A percentile compares a stretch with the other conserved stretches of the same genome.
Conservation (phyloP, 2,797 vertebrate species). For the Lates japonicus region DNA sequence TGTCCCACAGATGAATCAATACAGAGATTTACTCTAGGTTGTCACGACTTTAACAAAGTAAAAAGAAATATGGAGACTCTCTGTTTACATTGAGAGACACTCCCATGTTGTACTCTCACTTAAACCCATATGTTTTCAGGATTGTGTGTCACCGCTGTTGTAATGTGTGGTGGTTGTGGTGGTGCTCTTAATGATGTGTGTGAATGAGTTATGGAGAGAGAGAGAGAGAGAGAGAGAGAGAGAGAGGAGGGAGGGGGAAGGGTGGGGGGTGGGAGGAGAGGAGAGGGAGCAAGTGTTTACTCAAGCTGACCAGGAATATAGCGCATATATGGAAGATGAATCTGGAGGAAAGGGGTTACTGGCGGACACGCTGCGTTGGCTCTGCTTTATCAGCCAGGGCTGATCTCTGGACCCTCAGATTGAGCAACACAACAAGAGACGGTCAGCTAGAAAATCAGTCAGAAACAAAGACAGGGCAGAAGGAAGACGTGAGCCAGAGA, state of each 20-base stretch:
- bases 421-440: conserved; percentile 72
- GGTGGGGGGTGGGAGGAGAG: conserved; percentile 24
- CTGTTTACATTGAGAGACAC: too few species aligned
- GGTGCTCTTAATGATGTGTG: conserved; percentile 37
- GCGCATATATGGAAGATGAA: conserved; percentile 60
- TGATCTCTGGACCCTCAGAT: conserved; percentile 87
- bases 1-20: conserved; percentile 25
- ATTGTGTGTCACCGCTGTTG: conserved; percentile 34
- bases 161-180: not conserved
- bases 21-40: conserved; percentile 13
- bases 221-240: conserved; percentile 9
- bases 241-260: conserved; percentile 29
- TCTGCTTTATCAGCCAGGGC: conserved; percentile 78
- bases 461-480: conserved; percentile 55
- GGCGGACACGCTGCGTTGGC: conserved; percentile 54
- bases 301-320: conserved; percentile 61
- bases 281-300: conserved; percentile 60
- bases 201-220: conserved; percentile 49
- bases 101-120: too few species aligned
- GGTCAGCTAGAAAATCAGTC: conserved; percentile 48
- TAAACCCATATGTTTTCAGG: conserved; percentile 14
- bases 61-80: not conserved
- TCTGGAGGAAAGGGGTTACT: conserved; percentile 72
- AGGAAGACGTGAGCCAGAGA: conserved; percentile 11
- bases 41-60: conserved; percentile 18